A percentile compares a stretch with the other conserved stretches of the same genome.
Evolutionary conservation across 1,140 invertebrate species (phyloP).

Genomic region (Drosophila tropicalis): DNA sequence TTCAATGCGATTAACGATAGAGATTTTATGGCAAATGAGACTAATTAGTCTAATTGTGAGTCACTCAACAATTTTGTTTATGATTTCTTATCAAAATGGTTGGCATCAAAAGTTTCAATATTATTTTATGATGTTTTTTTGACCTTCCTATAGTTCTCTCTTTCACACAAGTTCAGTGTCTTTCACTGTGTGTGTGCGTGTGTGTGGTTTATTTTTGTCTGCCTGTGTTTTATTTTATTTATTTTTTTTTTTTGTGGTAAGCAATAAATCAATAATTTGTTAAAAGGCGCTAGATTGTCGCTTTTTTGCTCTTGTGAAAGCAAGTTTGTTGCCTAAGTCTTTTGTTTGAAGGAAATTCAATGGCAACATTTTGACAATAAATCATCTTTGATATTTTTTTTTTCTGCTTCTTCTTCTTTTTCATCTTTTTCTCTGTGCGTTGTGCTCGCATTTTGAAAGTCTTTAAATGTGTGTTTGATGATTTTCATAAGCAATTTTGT

Average conservation of each 20-base stretch:
- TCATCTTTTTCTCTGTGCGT: conserved; percentile 40
- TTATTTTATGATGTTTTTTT: conserved; percentile 37
- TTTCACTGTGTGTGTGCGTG: conserved; percentile 20
- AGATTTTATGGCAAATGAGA: conserved; percentile 61
- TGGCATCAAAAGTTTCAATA: conserved; percentile 17
- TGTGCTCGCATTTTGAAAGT: conserved; percentile 77
- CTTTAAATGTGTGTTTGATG: conserved; percentile 46
- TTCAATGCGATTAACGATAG: too few relatives aligned
- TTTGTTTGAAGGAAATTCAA: conserved; percentile 71
- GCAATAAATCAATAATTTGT: conserved; percentile 77
- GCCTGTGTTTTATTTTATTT: background rate
- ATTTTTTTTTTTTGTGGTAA: too few relatives aligned
- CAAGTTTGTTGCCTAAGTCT: conserved; percentile 81
- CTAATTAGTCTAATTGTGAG: conserved; percentile 66
- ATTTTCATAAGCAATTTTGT: conserved; percentile 39
- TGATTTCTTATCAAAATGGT: conserved; percentile 2
- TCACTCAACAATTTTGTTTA: conserved; percentile 56
- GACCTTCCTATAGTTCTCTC: conserved; percentile 16
- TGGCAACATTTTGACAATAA: conserved; percentile 27
- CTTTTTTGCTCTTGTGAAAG: conserved; percentile 64
- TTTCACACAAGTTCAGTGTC: conserved; percentile 3
- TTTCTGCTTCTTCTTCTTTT: background rate
- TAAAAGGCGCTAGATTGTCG: conserved; percentile 55
- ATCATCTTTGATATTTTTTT: conserved; percentile 53
- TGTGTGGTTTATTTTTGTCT: conserved; percentile 48